Conservation (phyloP, 2,888 invertebrate genomes). For the Alitta virens region DNA sequence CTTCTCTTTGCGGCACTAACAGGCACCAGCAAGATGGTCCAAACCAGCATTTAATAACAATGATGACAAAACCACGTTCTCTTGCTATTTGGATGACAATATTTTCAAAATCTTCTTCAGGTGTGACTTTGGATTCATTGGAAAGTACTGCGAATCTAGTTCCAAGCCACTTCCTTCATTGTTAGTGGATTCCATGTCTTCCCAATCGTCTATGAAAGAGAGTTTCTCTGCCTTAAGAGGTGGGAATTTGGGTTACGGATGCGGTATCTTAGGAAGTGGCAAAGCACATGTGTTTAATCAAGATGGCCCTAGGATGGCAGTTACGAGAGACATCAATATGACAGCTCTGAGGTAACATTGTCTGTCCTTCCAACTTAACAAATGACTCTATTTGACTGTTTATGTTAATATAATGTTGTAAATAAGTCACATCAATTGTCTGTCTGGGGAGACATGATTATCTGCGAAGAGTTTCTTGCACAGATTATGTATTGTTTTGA, state of each 20-base stretch:
- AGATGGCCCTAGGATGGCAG: slow-evolving; percentile 41
- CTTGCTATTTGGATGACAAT: too few species aligned
- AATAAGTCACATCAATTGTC: too few species aligned
- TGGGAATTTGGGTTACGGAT: slow-evolving; percentile 47
- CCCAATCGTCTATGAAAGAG: not conserved
- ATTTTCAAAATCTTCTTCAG: slow-evolving; percentile 30
- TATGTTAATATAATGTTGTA: too few species aligned
- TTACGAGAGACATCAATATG: slow-evolving; percentile 53
- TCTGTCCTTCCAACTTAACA: too few species aligned
- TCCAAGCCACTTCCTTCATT: slow-evolving; percentile 24
- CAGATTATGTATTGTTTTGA: too few species aligned
- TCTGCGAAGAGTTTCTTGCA: too few species aligned
- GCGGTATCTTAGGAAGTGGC: slow-evolving; percentile 52
- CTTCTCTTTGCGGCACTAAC: too few species aligned
- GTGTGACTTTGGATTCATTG: slow-evolving; percentile 56
- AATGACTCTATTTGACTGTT: too few species aligned
- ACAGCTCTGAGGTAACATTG: slow-evolving; percentile 43
- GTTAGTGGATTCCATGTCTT: slow-evolving; percentile 19
- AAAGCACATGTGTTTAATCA: slow-evolving; percentile 53
- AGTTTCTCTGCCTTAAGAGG: slow-evolving; percentile 34
- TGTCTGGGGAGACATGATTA: too few species aligned
- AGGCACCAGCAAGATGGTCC: too few species aligned
- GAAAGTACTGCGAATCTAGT: slow-evolving; percentile 42
- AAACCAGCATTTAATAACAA: too few species aligned
- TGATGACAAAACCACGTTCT: too few species aligned